Evolutionary conservation across 1,140 invertebrate genomes (phyloP).

Genomic region (Pristionchus pacificus): DNA sequence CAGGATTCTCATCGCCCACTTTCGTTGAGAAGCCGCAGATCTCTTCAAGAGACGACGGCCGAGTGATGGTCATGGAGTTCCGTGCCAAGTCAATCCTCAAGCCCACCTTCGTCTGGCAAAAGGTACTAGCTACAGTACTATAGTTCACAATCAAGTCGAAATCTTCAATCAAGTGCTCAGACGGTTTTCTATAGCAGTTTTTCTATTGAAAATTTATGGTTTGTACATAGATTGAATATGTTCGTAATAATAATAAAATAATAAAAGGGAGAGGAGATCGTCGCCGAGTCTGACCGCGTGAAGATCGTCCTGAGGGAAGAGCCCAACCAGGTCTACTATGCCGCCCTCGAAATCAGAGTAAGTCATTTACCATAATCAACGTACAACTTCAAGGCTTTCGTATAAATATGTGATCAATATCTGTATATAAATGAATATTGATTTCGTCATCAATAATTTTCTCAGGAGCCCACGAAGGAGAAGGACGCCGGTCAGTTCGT

Average conservation of each 20-base stretch:
- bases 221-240: too few relatives aligned
- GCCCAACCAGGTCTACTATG: slow-evolving; percentile 52
- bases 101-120: slow-evolving; percentile 83
- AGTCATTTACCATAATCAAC: not conserved
- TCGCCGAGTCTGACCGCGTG: slow-evolving; percentile 78
- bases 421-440: too few relatives aligned
- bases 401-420: slow-evolving; percentile 3
- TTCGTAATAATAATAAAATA: too few relatives aligned
- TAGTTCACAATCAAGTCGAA: not conserved
- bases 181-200: not conserved
- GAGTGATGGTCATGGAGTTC: slow-evolving; percentile 95
- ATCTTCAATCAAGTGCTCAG: not conserved
- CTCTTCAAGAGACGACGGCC: slow-evolving; percentile 86
- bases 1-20: slow-evolving; percentile 75
- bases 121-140: slow-evolving; percentile 54
- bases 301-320: slow-evolving; percentile 56
- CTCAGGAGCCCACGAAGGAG: slow-evolving; percentile 55
- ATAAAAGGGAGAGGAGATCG: slow-evolving; percentile 72
- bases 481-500: slow-evolving; percentile 57
- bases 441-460: not conserved
- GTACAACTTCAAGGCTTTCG: not conserved
- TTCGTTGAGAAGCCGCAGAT: slow-evolving; percentile 95
- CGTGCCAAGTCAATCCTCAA: slow-evolving; percentile 87
- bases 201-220: too few relatives aligned
- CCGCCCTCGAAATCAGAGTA: slow-evolving; percentile 52